Conservation (phyloP, 2,113 vertebrate species). For the Girardinichthys multiradiatus region DNA sequence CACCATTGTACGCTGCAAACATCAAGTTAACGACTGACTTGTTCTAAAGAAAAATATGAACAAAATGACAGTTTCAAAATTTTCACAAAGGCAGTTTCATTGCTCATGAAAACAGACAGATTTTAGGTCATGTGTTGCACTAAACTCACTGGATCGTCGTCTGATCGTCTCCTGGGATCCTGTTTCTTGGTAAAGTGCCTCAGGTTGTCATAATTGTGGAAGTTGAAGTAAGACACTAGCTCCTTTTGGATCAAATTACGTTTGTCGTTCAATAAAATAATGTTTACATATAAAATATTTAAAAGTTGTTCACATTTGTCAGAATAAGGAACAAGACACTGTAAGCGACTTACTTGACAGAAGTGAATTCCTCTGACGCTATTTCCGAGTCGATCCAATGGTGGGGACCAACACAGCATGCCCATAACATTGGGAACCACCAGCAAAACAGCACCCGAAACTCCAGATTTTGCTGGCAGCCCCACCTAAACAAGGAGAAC, state of each 20-base stretch:
- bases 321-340: neutral
- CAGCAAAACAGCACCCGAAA: constrained; percentile 90
- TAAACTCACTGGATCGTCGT: constrained; percentile 85
- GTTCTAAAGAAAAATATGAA: constrained; percentile 74
- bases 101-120: neutral
- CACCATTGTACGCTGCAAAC: constrained; percentile 89
- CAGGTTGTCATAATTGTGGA: constrained; percentile 93
- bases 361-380: constrained; percentile 88
- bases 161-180: constrained; percentile 86
- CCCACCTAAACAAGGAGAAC: constrained; percentile 81
- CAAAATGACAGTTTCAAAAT: neutral
- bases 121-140: neutral
- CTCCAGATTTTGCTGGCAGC: constrained; percentile 89
- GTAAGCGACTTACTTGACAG: constrained; percentile 81
- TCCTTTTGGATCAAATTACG: constrained; percentile 75
- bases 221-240: constrained; percentile 89
- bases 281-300: neutral
- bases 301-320: constrained; percentile 1
- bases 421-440: constrained; percentile 94
- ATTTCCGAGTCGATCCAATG: constrained; percentile 88
- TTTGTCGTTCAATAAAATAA: neutral
- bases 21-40: constrained; percentile 89
- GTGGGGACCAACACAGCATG: constrained; percentile 90
- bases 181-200: constrained; percentile 88
- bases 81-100: neutral